These are phyloP conservation scores for Nasonia vitripennis DNA, from an alignment of 1,140 invertebrate species.

Conservation along the genomic window DNA sequence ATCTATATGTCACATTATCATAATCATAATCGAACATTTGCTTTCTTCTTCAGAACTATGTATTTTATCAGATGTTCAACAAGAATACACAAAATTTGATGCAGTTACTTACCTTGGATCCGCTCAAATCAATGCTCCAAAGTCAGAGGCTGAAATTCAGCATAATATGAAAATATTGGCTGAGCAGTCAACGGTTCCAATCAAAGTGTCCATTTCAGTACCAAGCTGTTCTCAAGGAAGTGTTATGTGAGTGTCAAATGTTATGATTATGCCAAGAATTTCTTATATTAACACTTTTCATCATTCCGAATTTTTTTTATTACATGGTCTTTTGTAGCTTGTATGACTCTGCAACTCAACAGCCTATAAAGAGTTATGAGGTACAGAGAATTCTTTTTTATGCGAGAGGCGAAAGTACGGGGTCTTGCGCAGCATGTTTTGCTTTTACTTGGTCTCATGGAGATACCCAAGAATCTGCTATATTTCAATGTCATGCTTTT, in stretches of 20 bases:
- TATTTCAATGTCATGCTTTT: slow-evolving; percentile 98
- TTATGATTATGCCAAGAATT: not conserved
- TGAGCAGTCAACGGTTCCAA: slow-evolving; percentile 80
- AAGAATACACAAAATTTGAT: slow-evolving; percentile 93
- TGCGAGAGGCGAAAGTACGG: slow-evolving; percentile 90
- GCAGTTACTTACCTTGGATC: slow-evolving; percentile 96
- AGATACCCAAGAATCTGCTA: slow-evolving; percentile 89
- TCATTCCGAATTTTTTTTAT: slow-evolving; percentile 21
- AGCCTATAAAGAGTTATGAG: slow-evolving; percentile 91
- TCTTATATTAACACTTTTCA: slow-evolving; percentile 23
- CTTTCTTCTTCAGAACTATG: slow-evolving; percentile 61
- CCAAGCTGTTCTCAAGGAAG: slow-evolving; percentile 91
- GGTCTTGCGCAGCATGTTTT: slow-evolving; percentile 92
- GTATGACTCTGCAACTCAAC: slow-evolving; percentile 88
- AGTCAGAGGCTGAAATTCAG: slow-evolving; percentile 96
- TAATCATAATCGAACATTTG: slow-evolving; percentile 13
- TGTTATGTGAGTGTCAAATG: slow-evolving; percentile 79
- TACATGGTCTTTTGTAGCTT: slow-evolving; percentile 78
- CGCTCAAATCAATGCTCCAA: slow-evolving; percentile 93
- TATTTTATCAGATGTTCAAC: slow-evolving; percentile 84
- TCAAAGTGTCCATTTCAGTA: slow-evolving; percentile 93
- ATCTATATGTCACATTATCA: slow-evolving; percentile 1
- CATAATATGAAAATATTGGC: slow-evolving; percentile 93
- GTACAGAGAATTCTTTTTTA: slow-evolving; percentile 97
- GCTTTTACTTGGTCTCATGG: slow-evolving; percentile 97